Evolutionary conservation across 1,140 invertebrate genomes (phyloP), one percentile per base, ranked within the genome.

Genomic region (Drosophila equinoxialis): DNA sequence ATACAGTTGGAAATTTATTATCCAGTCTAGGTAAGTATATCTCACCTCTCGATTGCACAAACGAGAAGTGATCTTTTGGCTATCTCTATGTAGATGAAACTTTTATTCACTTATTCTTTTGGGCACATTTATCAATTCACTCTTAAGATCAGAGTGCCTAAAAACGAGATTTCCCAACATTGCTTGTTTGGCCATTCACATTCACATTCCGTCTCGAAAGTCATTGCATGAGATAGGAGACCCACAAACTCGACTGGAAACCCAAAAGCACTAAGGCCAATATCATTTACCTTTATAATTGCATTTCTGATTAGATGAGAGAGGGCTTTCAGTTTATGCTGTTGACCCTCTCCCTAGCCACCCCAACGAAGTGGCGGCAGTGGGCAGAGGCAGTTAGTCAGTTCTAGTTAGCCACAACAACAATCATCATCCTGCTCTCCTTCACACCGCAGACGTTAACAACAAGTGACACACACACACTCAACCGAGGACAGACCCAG

Each of bases 261-360:
- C 8, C 37, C 39, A 14, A 59, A 45, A 48, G 23, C 30, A 51
- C n/a, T 48, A 14, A 35, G 42, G 30, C 54, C 55, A 58, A 77
- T 69, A 71, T 45, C 77, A 66, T 77, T 84, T 77, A 65, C 69
- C 66, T 55, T 65, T 77, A 68, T 84, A 84, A 86, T 86, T 84
- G 81, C 82, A 84, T 86, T 84, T 77, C 62, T 86, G 81, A 86
- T 84, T 80, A 84, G 74, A 45, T 70, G 58, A 23, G 41, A 35
- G 55, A 41, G 48, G 11, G n/a, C 39, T 39, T 54, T 48, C 68
- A 69, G 33, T 71, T 66, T 45, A 39, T 33, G 30, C 39, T 63
- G n/a, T 33, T 45, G 39, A 20, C 35, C 39, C 30, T 6, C 30
- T 6, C 30, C 30, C 30, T 14, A 20, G 30, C 68, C 74, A 77